phyloP scores from a whole-genome alignment of 53 echinoderm and acorn worm species.

The Astropecten irregularis region DNA sequence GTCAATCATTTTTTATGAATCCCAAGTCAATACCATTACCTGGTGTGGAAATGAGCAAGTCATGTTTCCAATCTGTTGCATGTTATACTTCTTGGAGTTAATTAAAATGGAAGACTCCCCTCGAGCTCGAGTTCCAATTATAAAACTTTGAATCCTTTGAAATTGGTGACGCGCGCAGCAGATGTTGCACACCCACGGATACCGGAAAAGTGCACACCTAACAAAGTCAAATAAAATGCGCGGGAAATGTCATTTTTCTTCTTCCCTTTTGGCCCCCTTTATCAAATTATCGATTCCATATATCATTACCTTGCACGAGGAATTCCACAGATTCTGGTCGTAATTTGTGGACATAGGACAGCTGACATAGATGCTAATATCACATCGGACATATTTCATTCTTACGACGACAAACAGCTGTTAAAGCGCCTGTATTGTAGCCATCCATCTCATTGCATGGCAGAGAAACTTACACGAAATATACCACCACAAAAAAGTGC shows the following conservation, averaged over 20 bases:
- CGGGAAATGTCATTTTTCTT: conserved; percentile 11
- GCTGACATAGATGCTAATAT: conserved; percentile 5
- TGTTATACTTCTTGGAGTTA: not conserved
- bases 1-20: conserved; percentile 12
- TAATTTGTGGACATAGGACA: conserved; percentile 18
- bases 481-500: too few relatives aligned
- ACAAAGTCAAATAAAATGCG: not conserved
- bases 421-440: not conserved
- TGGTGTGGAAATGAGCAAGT: too few relatives aligned
- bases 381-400: conserved; percentile 42
- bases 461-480: too few relatives aligned
- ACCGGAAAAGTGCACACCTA: not conserved
- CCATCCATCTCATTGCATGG: not conserved
- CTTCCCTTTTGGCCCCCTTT: too few relatives aligned
- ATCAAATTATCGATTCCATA: conserved; percentile 48
- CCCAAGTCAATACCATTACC: too few relatives aligned
- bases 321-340: conserved; percentile 28
- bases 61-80: not conserved
- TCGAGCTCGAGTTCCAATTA: not conserved
- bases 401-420: conserved; percentile 29
- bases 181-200: not conserved
- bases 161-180: not conserved
- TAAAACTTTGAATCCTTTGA: not conserved
- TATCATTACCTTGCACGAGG: conserved; percentile 17
- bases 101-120: conserved; percentile 26